These are phyloP conservation scores for Aphaenogaster rudis DNA, from an alignment of 1,140 invertebrate genomes.

Conservation along the genomic window DNA sequence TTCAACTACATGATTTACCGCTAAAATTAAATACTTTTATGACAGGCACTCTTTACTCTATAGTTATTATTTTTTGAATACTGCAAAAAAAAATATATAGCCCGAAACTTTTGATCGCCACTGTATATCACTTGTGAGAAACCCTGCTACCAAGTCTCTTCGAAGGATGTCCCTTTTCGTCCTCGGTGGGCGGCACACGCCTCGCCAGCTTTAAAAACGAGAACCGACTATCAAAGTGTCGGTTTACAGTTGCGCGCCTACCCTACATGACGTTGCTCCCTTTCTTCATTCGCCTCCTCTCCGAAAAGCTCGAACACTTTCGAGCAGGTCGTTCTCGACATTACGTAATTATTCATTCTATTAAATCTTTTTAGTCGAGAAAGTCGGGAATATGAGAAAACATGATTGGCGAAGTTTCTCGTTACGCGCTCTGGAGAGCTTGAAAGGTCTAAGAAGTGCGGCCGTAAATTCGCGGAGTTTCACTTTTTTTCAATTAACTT, in stretches of 20 bases:
- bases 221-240: constrained; percentile 71
- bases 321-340: not conserved
- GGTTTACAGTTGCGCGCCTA: constrained; percentile 71
- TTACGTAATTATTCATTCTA: constrained; percentile 39
- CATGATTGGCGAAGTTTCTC: constrained; percentile 39
- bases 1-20: not conserved
- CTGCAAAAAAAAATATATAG: not conserved
- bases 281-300: constrained; percentile 41
- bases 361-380: constrained; percentile 16
- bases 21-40: not conserved
- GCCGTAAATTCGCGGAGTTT: constrained; percentile 39
- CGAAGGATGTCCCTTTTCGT: constrained; percentile 76
- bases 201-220: constrained; percentile 66
- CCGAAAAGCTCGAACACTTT: constrained; percentile 22
- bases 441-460: constrained; percentile 4
- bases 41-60: not conserved
- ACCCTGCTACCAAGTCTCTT: constrained; percentile 65
- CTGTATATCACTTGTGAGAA: constrained; percentile 54
- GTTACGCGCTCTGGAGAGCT: not conserved
- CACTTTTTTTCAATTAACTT: constrained; percentile 58
- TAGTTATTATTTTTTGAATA: not conserved
- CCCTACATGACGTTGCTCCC: constrained; percentile 59
- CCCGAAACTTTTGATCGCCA: not conserved
- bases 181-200: constrained; percentile 72
- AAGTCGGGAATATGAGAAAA: constrained; percentile 4